Conservation (phyloP, 2,797 vertebrate species). For the Eospalax fontanierii region DNA sequence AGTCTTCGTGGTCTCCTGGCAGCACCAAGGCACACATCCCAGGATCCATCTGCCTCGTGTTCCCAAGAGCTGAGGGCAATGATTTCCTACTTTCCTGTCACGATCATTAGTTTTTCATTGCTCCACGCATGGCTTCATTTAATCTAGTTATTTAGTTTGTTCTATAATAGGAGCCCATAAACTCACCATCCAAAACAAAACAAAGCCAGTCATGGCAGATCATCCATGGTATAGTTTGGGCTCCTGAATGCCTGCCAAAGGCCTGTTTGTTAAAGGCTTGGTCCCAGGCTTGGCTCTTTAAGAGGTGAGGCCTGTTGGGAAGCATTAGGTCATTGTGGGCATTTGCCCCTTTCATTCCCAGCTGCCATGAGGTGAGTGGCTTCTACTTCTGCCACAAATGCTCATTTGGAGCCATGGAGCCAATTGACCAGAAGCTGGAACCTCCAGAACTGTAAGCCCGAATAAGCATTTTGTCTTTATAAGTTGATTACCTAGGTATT, state of each 20-base stretch:
- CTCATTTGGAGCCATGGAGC: background rate
- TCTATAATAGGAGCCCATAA: slow-evolving; percentile 5
- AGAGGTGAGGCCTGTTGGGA: background rate
- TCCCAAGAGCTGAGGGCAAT: background rate
- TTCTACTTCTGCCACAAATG: background rate
- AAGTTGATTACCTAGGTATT: background rate
- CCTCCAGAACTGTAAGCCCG: background rate
- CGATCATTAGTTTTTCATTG: slow-evolving; percentile 50
- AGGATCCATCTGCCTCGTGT: background rate
- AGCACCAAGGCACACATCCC: background rate
- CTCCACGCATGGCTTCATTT: slow-evolving; percentile 32
- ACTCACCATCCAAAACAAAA: slow-evolving; percentile 52
- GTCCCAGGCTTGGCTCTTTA: background rate
- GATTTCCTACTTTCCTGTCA: background rate
- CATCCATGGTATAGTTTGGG: background rate
- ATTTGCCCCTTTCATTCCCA: background rate
- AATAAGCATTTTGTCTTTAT: background rate
- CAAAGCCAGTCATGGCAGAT: background rate
- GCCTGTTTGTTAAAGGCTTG: background rate
- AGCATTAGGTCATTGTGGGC: background rate
- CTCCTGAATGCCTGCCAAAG: background rate
- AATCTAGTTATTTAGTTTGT: slow-evolving; percentile 53
- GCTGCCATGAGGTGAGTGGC: background rate
- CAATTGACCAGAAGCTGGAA: background rate
- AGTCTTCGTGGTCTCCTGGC: background rate